A percentile compares a stretch with the other conserved stretches of the same genome.
These are phyloP conservation scores for Tenthredo mesomela DNA, from an alignment of 2,888 invertebrate species.

Conservation along the genomic window DNA sequence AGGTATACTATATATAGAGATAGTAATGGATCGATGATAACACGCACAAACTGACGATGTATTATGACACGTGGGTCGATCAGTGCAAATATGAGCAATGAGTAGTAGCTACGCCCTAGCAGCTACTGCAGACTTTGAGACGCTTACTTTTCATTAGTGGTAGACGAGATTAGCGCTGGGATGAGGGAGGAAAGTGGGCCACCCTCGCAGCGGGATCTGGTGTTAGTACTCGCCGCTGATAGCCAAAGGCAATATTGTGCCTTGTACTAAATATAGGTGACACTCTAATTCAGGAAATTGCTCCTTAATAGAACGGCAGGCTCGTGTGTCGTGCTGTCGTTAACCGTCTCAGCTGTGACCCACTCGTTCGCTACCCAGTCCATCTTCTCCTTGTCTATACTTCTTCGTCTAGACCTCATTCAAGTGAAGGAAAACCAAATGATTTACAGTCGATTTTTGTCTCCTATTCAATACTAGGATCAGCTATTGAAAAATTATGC, in stretches of 20 bases:
- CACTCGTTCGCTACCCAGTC: constrained; percentile 4
- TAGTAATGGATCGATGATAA: not conserved
- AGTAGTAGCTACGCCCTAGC: not conserved
- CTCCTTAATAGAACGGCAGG: constrained; percentile 54
- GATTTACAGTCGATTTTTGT: not conserved
- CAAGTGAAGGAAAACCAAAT: not conserved
- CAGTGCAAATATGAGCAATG: constrained; percentile 16
- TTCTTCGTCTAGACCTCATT: not conserved
- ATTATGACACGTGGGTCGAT: constrained; percentile 18
- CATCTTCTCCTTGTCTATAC: not conserved
- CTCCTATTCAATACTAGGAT: constrained; percentile 81
- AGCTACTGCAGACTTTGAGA: constrained; percentile 17
- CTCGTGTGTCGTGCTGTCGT: constrained; percentile 40
- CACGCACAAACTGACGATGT: not conserved
- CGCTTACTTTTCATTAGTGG: constrained; percentile 41
- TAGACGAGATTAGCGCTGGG: constrained; percentile 5
- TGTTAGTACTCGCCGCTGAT: constrained; percentile 32
- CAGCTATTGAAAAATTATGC: constrained; percentile 95
- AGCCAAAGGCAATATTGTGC: constrained; percentile 54
- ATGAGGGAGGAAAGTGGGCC: not conserved
- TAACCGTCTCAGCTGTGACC: constrained; percentile 21
- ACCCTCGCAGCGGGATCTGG: not conserved
- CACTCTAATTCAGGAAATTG: constrained; percentile 58
- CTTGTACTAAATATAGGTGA: constrained; percentile 42
- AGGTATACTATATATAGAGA: no score